Conservation (phyloP, 2,888 invertebrate species). For the Stenurella melanura region DNA sequence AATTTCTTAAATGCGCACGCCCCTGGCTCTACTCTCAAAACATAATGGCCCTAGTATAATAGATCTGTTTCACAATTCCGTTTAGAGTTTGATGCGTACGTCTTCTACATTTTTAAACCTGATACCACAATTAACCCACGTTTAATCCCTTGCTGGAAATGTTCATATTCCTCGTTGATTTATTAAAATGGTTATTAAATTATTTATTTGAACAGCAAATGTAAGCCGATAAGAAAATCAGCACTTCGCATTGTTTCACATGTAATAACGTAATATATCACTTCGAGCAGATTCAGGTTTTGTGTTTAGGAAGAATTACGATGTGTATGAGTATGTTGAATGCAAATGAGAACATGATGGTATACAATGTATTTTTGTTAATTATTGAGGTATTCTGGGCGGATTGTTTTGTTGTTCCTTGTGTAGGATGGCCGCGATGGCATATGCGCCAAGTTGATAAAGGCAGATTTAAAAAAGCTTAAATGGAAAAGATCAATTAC, state of each 20-base stretch:
- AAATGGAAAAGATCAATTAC: not conserved
- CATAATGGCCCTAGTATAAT: too few relatives aligned
- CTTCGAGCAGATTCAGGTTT: conserved; percentile 51
- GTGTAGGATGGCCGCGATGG: conserved; percentile 45
- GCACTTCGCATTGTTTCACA: conserved; percentile 52
- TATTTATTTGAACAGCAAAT: not conserved
- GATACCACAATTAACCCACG: too few relatives aligned
- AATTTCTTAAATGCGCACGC: too few relatives aligned
- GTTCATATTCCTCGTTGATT: not conserved
- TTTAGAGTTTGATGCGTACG: too few relatives aligned
- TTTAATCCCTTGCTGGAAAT: not conserved
- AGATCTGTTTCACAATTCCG: too few relatives aligned
- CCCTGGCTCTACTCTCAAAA: too few relatives aligned
- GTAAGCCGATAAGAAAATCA: conserved; percentile 48
- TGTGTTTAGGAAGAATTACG: conserved; percentile 58
- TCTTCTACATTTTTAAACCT: too few relatives aligned
- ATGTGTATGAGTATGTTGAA: conserved; percentile 57
- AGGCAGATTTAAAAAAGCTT: not conserved
- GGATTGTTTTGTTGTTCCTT: conserved; percentile 46
- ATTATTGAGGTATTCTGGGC: conserved; percentile 53
- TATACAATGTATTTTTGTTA: conserved; percentile 57
- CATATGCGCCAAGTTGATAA: not conserved
- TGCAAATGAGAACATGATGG: conserved; percentile 58
- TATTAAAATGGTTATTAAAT: not conserved
- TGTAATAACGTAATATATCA: conserved; percentile 56